phyloP scores from a whole-genome alignment of 2,797 vertebrate species.

The Acrocephalus scirpaceus region DNA sequence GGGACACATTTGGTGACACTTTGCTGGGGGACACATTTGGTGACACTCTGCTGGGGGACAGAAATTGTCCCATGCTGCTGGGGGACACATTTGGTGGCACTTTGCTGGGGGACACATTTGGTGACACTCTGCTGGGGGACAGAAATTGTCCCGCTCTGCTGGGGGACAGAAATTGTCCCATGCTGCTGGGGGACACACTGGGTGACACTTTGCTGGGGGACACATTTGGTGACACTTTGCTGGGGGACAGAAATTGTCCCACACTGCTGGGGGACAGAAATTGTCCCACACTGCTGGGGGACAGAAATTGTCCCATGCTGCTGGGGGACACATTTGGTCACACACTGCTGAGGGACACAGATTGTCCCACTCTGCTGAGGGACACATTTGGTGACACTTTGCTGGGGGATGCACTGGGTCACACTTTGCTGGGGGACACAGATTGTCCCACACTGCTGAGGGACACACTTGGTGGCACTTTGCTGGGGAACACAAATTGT shows the following conservation, averaged over 20 bases:
- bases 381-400: no score
- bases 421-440: neutral
- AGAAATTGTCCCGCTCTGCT: accelerated
- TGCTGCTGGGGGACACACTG: accelerated
- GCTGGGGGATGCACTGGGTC: neutral
- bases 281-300: no score
- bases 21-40: accelerated
- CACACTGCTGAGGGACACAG: no score
- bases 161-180: no score
- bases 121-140: neutral
- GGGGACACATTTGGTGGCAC: neutral
- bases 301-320: no score
- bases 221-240: neutral
- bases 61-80: neutral
- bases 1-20: accelerated
- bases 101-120: accelerated
- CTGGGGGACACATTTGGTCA: no score
- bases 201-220: neutral
- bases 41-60: accelerated
- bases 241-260: neutral
- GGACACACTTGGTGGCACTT: neutral
- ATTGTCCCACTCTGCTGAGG: no score
- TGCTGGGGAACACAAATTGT: no score
- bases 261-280: neutral
- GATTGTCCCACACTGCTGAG: neutral